Base-by-base conservation (phyloP, 2,113 vertebrate species). In the Gallinago media region DNA sequence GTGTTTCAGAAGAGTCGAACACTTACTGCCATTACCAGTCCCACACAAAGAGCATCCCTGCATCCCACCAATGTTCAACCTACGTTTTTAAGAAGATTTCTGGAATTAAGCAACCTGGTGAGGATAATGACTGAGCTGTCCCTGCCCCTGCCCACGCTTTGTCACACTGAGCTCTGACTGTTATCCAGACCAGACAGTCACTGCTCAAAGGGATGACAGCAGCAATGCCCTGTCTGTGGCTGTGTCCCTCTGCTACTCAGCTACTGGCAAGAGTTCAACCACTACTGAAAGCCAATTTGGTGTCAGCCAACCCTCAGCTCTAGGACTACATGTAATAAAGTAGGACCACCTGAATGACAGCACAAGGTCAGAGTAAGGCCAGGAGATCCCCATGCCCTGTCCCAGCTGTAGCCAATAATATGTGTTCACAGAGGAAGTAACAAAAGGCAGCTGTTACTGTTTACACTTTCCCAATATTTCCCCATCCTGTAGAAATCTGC, bases 251-350 rank as follows among this genome's bases (percentile, higher is more conserved):
- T 67, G 27, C 36, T 67, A 16, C 52, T 62, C 74, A 62, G 36
- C 74, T 58, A 7, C 29, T 8, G 17, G 2, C 13, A 66, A 10
- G 36, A 31, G 9, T 52, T 77, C 9, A 12, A 14, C 1, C 20
- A 13, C 17, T 27, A 12, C 19, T 2, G 3, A 13, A 27, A 71
- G 23, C 32, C 52, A 25, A 5, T n/a, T 17, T 26, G 44, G 19
- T 34, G 44, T 36, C 44, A n/a, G 6, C 22, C 38, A 44, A 47
- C 9, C 44, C 19, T 31, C 6, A 2, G 46, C n/a, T 47, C 61
- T 32, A 36, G 3, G 7, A 17, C 21, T 29, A 54, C 1, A 1
- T 34, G 15, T 25, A 50, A 27, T 20, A 25, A 59, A 0, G 4
- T 21, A 26, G 25, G 59, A 34, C 9, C 23, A 36, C 8, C 15